Evolutionary conservation across 2,113 vertebrate genomes (phyloP).

Genomic region (Patagioenas fasciata): DNA sequence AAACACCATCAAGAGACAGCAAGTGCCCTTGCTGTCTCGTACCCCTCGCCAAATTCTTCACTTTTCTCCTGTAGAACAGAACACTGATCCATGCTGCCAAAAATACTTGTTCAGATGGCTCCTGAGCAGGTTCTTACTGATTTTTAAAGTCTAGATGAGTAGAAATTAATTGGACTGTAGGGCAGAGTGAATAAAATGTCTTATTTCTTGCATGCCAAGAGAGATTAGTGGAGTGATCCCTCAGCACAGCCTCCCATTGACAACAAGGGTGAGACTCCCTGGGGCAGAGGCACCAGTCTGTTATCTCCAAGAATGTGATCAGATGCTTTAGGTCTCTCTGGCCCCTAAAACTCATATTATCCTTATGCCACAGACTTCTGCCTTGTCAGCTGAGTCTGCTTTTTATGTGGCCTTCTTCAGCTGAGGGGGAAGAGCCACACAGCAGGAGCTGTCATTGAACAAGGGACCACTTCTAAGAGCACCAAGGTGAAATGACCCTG

Average conservation of each 20-base stretch:
- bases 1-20: neutral
- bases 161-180: neutral
- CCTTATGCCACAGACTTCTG: neutral
- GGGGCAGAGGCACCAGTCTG: fast-evolving
- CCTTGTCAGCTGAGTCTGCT: neutral
- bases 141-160: neutral
- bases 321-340: neutral
- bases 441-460: neutral
- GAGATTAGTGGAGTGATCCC: neutral
- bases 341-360: neutral
- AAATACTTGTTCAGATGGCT: neutral
- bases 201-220: neutral
- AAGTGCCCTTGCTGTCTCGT: neutral
- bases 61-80: neutral
- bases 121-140: neutral
- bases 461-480: neutral
- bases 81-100: fast-evolving
- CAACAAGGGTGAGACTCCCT: neutral
- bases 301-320: neutral
- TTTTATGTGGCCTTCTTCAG: neutral
- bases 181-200: neutral
- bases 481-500: neutral
- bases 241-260: neutral
- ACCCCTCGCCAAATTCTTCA: neutral
- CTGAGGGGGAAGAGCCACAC: neutral